phyloP scores from a whole-genome alignment of 2,888 invertebrate species.

The Pristionchus exspectatus region DNA sequence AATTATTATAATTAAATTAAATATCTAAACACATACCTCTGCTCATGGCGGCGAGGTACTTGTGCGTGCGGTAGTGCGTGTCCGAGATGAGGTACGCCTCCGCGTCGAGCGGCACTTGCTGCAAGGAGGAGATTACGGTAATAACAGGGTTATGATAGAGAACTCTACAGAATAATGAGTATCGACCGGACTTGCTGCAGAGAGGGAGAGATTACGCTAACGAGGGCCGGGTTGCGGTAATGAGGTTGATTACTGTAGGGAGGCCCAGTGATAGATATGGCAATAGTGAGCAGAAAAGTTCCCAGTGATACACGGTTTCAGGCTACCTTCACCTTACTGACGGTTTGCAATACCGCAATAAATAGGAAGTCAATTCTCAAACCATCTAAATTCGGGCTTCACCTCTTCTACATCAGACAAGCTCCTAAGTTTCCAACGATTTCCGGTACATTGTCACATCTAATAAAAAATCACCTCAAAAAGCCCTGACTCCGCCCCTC shows the following conservation, averaged over 20 bases:
- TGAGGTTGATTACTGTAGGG: no score
- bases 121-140: conserved; percentile 40
- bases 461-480: no score
- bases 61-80: conserved; percentile 86
- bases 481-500: no score
- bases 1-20: neutral
- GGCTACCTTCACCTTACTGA: no score
- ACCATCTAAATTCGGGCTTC: neutral
- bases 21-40: conserved; percentile 78
- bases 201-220: neutral
- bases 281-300: no score
- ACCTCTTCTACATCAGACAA: neutral
- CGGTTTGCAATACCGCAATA: neutral
- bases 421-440: no score
- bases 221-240: no score
- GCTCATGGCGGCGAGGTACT: conserved; percentile 87
- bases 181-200: neutral
- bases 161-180: neutral
- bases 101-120: conserved; percentile 56
- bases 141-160: neutral
- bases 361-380: neutral
- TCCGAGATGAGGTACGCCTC: conserved; percentile 82
- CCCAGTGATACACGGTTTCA: neutral
- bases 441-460: no score
- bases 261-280: no score